Conservation (phyloP, 2,113 vertebrate species). For the Heliornis fulica region DNA sequence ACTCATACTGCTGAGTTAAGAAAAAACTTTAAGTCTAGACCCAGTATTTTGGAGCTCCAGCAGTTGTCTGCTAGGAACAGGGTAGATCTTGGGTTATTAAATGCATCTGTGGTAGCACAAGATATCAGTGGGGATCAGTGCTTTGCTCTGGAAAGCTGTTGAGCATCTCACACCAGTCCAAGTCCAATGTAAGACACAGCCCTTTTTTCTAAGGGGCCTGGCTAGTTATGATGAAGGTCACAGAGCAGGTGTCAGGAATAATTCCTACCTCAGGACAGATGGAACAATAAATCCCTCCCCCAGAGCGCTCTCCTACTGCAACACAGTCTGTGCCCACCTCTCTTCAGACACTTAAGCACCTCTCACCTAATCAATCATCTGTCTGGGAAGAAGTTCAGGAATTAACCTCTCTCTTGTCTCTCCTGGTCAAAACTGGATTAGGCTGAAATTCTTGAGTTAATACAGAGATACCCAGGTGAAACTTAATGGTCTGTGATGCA, state of each 20-base stretch:
- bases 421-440: background rate
- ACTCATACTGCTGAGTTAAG: background rate
- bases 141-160: background rate
- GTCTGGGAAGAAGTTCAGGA: background rate
- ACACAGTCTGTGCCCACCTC: background rate
- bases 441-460: background rate
- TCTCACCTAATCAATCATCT: background rate
- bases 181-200: background rate
- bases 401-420: background rate
- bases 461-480: background rate
- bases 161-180: background rate
- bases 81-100: background rate
- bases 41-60: background rate
- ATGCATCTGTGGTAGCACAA: background rate
- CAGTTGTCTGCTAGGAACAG: background rate
- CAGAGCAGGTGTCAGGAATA: background rate
- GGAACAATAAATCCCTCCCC: background rate
- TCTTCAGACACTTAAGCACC: background rate
- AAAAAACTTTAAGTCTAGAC: background rate
- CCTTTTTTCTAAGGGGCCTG: background rate
- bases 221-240: background rate
- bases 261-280: background rate
- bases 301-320: background rate
- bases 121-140: fast-evolving
- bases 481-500: background rate